Evolutionary conservation across 2,888 invertebrate genomes (phyloP).

Genomic region (Lomographa bimaculata): DNA sequence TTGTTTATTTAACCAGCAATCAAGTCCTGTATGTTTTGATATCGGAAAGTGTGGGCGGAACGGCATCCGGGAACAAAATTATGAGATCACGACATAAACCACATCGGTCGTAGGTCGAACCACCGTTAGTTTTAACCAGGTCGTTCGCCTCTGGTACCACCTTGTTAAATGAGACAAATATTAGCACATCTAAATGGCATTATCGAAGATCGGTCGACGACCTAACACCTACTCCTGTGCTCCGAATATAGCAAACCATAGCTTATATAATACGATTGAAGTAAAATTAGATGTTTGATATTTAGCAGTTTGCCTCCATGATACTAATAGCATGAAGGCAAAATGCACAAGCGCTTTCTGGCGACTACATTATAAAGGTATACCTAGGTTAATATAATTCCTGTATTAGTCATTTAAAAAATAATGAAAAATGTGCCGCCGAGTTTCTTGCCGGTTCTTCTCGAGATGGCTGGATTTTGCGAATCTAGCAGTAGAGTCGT

Average conservation of each 20-base stretch:
- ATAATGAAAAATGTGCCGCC: too few species aligned
- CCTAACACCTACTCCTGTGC: slow-evolving; percentile 26
- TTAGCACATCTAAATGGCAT: slow-evolving; percentile 36
- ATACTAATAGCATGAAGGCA: too few species aligned
- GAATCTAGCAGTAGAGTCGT: too few species aligned
- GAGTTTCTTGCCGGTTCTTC: too few species aligned
- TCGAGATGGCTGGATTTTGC: too few species aligned
- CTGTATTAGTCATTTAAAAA: too few species aligned
- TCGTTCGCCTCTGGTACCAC: slow-evolving; percentile 45
- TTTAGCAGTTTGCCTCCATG: too few species aligned
- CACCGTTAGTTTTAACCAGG: slow-evolving; percentile 50
- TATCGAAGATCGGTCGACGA: slow-evolving; percentile 24
- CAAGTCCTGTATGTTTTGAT: too few species aligned
- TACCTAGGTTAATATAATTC: too few species aligned
- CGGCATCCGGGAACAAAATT: slow-evolving; percentile 29
- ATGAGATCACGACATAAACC: slow-evolving; percentile 45
- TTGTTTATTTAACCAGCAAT: too few species aligned
- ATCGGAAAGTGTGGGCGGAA: slow-evolving; percentile 10
- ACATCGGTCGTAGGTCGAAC: slow-evolving; percentile 47
- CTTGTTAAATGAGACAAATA: slow-evolving; percentile 46
- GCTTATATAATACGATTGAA: slow-evolving; percentile 1
- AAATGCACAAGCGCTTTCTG: too few species aligned
- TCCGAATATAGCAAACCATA: slow-evolving; percentile 26
- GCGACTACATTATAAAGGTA: too few species aligned
- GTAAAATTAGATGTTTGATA: slow-evolving; percentile 14